Evolutionary conservation across 2,888 invertebrate genomes (phyloP), one percentile per base, ranked within the genome.

Genomic region (Lepidonotus clava): DNA sequence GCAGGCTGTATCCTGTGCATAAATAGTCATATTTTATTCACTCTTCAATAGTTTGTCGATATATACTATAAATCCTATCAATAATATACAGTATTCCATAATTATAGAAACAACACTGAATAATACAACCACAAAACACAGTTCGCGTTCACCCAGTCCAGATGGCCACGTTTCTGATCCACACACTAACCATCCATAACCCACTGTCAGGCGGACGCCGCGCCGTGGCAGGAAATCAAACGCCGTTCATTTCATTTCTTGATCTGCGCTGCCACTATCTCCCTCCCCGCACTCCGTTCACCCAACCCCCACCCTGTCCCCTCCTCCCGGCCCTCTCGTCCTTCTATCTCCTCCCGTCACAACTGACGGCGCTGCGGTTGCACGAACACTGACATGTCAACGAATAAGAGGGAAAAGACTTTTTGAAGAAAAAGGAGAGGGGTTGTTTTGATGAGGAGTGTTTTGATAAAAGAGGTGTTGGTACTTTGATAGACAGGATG

Each of bases 181-280:
- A n/a, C 38, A 71, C 71, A 71, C 71, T n/a, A 38, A 38, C 71
- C 71, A 34, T 38, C 71, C 34, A 71, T 71, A 38, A 38, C 38
- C 36, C 5, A 18, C 14, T 71, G 80, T 46, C 28, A 80, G 80
- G 24, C 76, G 76, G 28, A 40, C 76, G 51, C 80, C n/a, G 14
- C 46, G 80, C 21, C 41, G 14, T 71, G 80, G 32, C 80, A 80
- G 46, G 80, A 80, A 80, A 80, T 80, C 80, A 80, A 80, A 80
- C 80, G 46, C 46, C 51, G 80, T 46, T 80, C 46, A 80, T 80
- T 80, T 80, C 41, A 80, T 80, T 41, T 80, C 80, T 80, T 41
- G 80, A 80, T 80, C 80, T 51, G 51, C 18, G 46, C 80, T 71
- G 46, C 80, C 46, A 46, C 80, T 51, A n/a, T 46, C n/a, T 46